Evolutionary conservation across 2,888 invertebrate genomes (phyloP).

Genomic region (Autographa gamma): DNA sequence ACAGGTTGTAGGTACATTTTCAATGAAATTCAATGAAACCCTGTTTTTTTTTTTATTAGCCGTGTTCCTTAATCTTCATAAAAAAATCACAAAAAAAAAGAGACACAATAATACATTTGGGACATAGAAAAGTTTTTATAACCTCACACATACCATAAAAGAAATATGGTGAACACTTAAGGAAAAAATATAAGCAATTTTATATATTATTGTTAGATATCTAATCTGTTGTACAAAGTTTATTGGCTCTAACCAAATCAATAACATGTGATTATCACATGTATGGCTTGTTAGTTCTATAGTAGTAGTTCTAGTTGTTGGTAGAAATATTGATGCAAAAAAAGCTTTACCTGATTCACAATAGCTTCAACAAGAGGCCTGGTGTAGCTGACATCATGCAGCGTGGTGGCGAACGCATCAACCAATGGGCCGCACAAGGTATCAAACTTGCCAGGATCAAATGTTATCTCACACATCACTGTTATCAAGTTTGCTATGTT

Average conservation of each 20-base stretch:
- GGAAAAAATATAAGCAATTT: neutral
- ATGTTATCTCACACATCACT: constrained; percentile 92
- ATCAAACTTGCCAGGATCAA: constrained; percentile 94
- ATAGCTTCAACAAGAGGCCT: constrained; percentile 91
- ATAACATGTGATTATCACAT: constrained; percentile 51
- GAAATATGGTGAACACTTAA: neutral
- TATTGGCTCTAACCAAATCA: constrained; percentile 51
- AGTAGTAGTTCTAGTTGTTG: too few relatives aligned
- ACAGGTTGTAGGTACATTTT: neutral
- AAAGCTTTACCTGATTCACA: constrained; percentile 89
- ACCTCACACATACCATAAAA: neutral
- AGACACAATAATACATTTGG: neutral
- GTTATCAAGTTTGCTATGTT: constrained; percentile 90
- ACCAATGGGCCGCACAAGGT: constrained; percentile 91
- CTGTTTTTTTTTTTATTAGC: too few relatives aligned
- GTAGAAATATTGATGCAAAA: constrained; percentile 7
- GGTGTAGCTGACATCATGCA: constrained; percentile 90
- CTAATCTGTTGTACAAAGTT: constrained; percentile 52
- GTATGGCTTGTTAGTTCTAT: constrained; percentile 31
- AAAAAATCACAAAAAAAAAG: constrained; percentile 1
- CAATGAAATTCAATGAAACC: neutral
- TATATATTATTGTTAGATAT: constrained; percentile 33
- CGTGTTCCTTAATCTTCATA: neutral
- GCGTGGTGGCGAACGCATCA: constrained; percentile 91
- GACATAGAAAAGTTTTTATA: neutral